Evolutionary conservation across 2,113 vertebrate species (phyloP).

Genomic region (Cyprinus carpio): DNA sequence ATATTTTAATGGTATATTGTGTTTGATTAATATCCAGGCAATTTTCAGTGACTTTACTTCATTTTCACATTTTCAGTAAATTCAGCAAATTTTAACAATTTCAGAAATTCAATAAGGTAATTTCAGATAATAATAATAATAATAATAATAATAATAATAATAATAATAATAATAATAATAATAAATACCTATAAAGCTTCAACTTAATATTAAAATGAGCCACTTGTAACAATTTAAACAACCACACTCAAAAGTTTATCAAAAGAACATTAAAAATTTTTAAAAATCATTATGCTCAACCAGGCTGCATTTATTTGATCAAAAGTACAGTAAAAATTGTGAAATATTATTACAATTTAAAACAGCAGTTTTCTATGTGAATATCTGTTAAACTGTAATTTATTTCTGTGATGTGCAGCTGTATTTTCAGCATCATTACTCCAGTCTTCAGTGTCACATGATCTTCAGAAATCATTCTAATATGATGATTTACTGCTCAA

Average conservation of each 20-base stretch:
- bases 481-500: not conserved
- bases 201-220: not conserved
- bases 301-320: not conserved
- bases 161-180: too few species aligned
- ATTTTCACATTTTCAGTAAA: too few species aligned
- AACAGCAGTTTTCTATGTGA: not conserved
- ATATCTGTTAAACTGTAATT: not conserved
- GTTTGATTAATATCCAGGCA: too few species aligned
- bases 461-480: not conserved
- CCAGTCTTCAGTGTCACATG: not conserved
- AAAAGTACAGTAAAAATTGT: not conserved
- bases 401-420: not conserved
- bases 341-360: rapidly evolving
- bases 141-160: too few species aligned
- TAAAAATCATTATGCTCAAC: not conserved
- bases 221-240: not conserved
- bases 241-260: not conserved
- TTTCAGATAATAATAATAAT: too few species aligned
- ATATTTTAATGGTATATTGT: too few species aligned
- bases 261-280: not conserved
- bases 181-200: not conserved
- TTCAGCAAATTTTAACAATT: too few species aligned
- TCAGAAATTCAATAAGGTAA: too few species aligned
- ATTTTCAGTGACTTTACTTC: too few species aligned
- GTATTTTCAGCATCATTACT: not conserved